Base-by-base conservation (phyloP, 2,113 vertebrate species). In the Erpornis zantholeuca region DNA sequence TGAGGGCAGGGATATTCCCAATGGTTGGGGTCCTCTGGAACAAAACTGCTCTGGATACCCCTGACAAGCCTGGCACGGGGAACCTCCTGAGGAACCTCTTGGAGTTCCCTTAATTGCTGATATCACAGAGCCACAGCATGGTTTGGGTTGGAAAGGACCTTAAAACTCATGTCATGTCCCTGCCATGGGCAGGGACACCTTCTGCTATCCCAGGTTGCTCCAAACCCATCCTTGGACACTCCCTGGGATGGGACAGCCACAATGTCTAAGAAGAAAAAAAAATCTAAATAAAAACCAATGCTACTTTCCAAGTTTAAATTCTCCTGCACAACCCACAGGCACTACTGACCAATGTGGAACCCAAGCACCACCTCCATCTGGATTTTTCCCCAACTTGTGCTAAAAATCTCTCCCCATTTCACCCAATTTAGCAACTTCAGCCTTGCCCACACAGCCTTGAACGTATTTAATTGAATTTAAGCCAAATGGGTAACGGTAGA, bases 381-480 rank as follows among this genome's bases (percentile, higher is more conserved):
- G 9, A 23, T 35, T 85, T 95, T 86, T 53, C 85, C 73, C 84
- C 22, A 57, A 18, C 3, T 69, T 82, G 6, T 35, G 52, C 80
- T n/a, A 49, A 54, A 91, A 91, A n/a, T 60, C 28, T 79, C 56
- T 83, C 92, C 82, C 66, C 50, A 4, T 36, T 80, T 70, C 28
- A 49, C 36, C 40, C 71, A 82, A 3, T 78, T 93, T 50, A 54
- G 61, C 80, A 66, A 54, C 42, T 63, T 18, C 52, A 70, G 88
- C 29, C 1, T 15, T 57, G 75, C 79, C 73, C 40, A 6, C 28
- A 18, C 70, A 93, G 60, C 80, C 92, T 88, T 80, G 93, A 95
- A 72, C 71, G 21, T 23, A 50, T 96, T 96, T 95, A 5, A 82
- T 96, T 97, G 94, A 28, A 68, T 96, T 90, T 81, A 15, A 92